Evolutionary conservation across 2,113 vertebrate species (phyloP).

Genomic region (Callithrix jacchus): DNA sequence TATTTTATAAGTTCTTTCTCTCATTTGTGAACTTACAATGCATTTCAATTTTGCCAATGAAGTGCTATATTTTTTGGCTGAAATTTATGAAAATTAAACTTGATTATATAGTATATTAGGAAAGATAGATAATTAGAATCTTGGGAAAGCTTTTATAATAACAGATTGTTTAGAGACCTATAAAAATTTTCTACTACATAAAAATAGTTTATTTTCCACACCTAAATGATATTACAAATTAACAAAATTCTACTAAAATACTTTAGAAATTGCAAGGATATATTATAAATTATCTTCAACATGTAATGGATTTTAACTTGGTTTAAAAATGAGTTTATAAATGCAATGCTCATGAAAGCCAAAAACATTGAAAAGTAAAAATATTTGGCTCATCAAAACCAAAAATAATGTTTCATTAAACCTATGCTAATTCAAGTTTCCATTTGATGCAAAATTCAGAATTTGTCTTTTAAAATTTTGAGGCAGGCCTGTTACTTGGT

Average conservation of each 20-base stretch:
- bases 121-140: constrained; percentile 67
- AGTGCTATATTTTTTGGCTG: constrained; percentile 46
- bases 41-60: constrained; percentile 76
- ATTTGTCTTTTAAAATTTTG: constrained; percentile 22
- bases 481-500: neutral
- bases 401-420: neutral
- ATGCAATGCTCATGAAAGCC: neutral
- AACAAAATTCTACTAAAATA: constrained; percentile 32
- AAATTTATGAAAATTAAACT: constrained; percentile 60
- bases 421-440: neutral
- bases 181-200: constrained; percentile 59
- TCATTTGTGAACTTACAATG: constrained; percentile 71
- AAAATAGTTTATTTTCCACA: constrained; percentile 54
- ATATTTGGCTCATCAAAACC: neutral
- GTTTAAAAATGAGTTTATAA: constrained; percentile 33
- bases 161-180: constrained; percentile 38
- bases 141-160: constrained; percentile 66
- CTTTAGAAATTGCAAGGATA: neutral
- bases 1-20: constrained; percentile 68
- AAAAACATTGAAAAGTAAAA: constrained; percentile 29
- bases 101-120: constrained; percentile 40
- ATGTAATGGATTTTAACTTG: constrained; percentile 29
- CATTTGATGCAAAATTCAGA: neutral
- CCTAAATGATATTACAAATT: constrained; percentile 50
- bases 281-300: constrained; percentile 31